Evolutionary conservation across 2,797 vertebrate genomes (phyloP), one percentile per base, ranked within the genome.

Genomic region (Enteromius radiatus): DNA sequence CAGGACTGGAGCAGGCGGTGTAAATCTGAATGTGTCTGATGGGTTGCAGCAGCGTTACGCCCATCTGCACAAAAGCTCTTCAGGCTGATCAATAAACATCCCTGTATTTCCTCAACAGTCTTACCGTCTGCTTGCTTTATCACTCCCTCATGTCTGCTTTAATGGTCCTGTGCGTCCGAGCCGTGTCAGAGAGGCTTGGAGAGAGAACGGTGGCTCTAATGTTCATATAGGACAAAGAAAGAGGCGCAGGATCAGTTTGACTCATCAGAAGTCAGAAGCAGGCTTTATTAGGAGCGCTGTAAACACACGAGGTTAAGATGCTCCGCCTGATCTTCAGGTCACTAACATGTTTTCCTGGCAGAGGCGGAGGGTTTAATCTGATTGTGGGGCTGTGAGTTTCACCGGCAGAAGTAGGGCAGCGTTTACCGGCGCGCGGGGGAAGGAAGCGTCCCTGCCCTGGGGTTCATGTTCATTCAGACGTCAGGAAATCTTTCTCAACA

Each of bases 261-360:
- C 64, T 10, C 17, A 21, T n/a, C 19, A 38, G 64, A 11, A 65
- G 56, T 36, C 0, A 9, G 38, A 47, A 3, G 9, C 43, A 64
- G 17, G 61, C 36, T 54, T 65, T n/a, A 71, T 63, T 10, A 73
- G 9, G 3, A 17, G 61, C 54, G 11, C 33, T 65, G 56, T 33
- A 3, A 33, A 71, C 56, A 47, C 26, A 6, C 33, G 0, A 3
- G 33, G 82, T 65, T 82, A 49, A 76, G 75, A 79, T 64, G 52
- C 52, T 68, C 65, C 56, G 15, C 63, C 33, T 67, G 43, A 47
- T 69, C 71, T 76, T 33, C 23, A 19, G 49, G 63, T 59, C 64
- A 41, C 49, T 1, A 61, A 43, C 63, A 43, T 80, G 82, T 59
- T 70, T 74, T 82, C 45, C 36, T 80, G 83, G 80, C 80, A 59